Conservation (phyloP, 1,140 invertebrate genomes). For the Ceratina australensis region DNA sequence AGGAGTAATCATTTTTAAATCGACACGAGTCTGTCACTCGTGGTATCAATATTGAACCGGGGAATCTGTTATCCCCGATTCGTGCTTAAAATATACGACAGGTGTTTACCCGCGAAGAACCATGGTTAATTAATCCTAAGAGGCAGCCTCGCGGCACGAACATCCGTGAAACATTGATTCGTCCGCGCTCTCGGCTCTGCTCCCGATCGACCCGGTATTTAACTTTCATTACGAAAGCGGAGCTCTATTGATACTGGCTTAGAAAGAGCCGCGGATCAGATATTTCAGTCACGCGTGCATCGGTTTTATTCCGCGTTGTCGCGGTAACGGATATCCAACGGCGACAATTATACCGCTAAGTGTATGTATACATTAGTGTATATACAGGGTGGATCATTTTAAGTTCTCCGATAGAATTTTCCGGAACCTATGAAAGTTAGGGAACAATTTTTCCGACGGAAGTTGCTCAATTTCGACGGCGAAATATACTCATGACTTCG, state of each 20-base stretch:
- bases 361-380: not conserved
- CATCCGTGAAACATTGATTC: slow-evolving; percentile 55
- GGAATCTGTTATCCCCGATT: slow-evolving; percentile 40
- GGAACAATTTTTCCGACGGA: no score
- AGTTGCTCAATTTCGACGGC: no score
- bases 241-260: slow-evolving; percentile 72
- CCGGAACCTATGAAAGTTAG: no score
- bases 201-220: slow-evolving; percentile 66
- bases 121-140: slow-evolving; percentile 70
- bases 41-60: slow-evolving; percentile 1
- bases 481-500: no score
- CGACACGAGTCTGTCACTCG: not conserved
- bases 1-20: not conserved
- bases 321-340: not conserved
- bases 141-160: slow-evolving; percentile 59
- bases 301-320: slow-evolving; percentile 14
- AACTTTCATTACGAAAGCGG: slow-evolving; percentile 73
- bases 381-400: no score
- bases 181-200: slow-evolving; percentile 16
- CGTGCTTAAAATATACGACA: slow-evolving; percentile 46
- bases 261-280: slow-evolving; percentile 67
- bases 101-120: slow-evolving; percentile 54
- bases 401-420: no score
- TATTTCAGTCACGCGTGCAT: slow-evolving; percentile 67
- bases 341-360: no score